Evolutionary conservation across 1,140 invertebrate species (phyloP).

Genomic region (Drosophila albomicans): DNA sequence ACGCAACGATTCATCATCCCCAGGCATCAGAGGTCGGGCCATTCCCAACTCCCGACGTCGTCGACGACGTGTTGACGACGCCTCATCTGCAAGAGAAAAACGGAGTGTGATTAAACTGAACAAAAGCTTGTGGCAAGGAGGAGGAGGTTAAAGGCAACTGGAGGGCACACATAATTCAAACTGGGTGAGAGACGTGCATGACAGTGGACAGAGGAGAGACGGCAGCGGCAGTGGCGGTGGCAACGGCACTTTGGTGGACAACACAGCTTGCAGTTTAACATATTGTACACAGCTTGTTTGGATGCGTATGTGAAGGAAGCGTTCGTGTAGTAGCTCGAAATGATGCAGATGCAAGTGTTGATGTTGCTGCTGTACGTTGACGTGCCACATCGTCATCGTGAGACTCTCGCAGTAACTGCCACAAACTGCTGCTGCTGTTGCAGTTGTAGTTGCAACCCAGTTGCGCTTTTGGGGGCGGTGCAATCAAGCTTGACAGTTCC

Average conservation of each 20-base stretch:
- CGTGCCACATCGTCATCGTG: slow-evolving; percentile 5
- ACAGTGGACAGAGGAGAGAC: slow-evolving; percentile 25
- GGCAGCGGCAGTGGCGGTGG: too few relatives aligned
- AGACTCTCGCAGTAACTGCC: neutral
- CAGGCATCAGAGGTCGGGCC: slow-evolving; percentile 81
- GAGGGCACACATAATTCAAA: slow-evolving; percentile 12
- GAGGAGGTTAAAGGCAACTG: neutral
- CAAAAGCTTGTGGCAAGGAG: neutral
- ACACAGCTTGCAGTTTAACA: slow-evolving; percentile 51
- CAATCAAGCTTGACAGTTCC: slow-evolving; percentile 61
- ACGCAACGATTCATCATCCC: slow-evolving; percentile 77
- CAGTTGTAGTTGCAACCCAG: slow-evolving; percentile 2
- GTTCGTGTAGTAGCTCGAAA: slow-evolving; percentile 36
- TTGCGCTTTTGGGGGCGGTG: neutral
- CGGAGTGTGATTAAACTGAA: neutral
- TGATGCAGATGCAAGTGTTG: slow-evolving; percentile 58
- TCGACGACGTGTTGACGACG: slow-evolving; percentile 72
- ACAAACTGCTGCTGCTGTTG: neutral
- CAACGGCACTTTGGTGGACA: too few relatives aligned
- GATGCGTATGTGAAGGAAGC: slow-evolving; percentile 31
- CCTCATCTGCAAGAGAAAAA: slow-evolving; percentile 81
- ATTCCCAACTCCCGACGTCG: slow-evolving; percentile 84
- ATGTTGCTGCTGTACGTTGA: neutral
- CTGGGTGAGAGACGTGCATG: slow-evolving; percentile 47
- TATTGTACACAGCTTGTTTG: slow-evolving; percentile 66